phyloP scores from a whole-genome alignment of 2,797 vertebrate genomes.

The Galaxias olidus region DNA sequence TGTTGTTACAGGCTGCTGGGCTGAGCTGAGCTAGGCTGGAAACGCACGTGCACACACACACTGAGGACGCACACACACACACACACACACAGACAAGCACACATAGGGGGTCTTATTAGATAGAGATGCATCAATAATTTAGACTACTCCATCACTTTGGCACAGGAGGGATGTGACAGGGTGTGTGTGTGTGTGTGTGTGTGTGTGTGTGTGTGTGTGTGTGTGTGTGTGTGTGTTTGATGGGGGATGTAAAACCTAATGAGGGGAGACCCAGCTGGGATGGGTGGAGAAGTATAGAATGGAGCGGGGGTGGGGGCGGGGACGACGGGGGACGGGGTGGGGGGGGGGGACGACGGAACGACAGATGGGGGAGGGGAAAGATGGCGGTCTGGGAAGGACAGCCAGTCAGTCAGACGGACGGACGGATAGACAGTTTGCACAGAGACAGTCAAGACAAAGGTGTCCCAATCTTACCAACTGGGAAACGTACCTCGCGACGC shows the following conservation, averaged over 20 bases:
- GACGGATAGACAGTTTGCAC: no score
- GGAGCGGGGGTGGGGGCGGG: slow-evolving; percentile 10
- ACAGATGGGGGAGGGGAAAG: slow-evolving; percentile 4
- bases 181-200: slow-evolving; percentile 31
- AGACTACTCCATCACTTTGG: slow-evolving; percentile 59
- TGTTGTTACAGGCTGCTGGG: background rate
- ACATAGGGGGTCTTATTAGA: slow-evolving; percentile 45
- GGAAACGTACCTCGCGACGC: no score
- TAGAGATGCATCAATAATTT: slow-evolving; percentile 71
- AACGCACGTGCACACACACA: background rate
- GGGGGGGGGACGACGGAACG: slow-evolving; percentile 4
- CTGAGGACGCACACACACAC: background rate
- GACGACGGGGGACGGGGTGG: slow-evolving; percentile 13
- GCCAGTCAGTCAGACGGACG: no score
- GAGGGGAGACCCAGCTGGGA: slow-evolving; percentile 55
- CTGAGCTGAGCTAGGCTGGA: background rate
- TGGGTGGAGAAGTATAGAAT: slow-evolving; percentile 23
- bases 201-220: slow-evolving; percentile 11
- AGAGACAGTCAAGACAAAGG: no score
- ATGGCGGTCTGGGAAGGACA: background rate
- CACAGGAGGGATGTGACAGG: slow-evolving; percentile 47
- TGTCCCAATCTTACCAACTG: no score
- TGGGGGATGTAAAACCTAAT: slow-evolving; percentile 42
- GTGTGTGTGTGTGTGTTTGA: background rate
- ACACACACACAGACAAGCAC: slow-evolving; percentile 2